Conservation (phyloP, 2,888 invertebrate species). For the Candidula unifasciata region DNA sequence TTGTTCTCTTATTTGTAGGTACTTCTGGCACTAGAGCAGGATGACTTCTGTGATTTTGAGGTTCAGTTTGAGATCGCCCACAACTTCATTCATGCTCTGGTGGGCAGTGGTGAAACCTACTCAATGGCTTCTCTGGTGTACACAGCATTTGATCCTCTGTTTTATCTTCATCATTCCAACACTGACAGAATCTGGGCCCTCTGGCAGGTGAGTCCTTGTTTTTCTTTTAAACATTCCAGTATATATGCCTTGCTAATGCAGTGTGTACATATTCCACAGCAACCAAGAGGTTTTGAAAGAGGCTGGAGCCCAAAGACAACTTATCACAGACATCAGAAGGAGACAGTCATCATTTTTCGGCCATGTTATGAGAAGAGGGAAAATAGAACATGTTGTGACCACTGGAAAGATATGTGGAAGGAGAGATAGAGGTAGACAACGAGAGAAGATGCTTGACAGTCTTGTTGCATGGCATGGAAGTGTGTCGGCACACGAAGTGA, state of each 20-base stretch:
- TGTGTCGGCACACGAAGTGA: too few species aligned
- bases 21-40: slow-evolving; percentile 56
- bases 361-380: too few species aligned
- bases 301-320: too few species aligned
- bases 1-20: slow-evolving; percentile 2
- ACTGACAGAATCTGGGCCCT: slow-evolving; percentile 59
- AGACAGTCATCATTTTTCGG: too few species aligned
- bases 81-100: slow-evolving; percentile 57
- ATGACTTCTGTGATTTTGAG: slow-evolving; percentile 58
- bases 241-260: background rate
- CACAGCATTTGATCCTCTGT: slow-evolving; percentile 22
- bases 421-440: too few species aligned
- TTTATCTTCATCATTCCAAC: slow-evolving; percentile 48
- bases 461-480: too few species aligned
- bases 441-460: too few species aligned
- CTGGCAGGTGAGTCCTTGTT: slow-evolving; percentile 51
- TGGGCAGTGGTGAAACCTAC: slow-evolving; percentile 54
- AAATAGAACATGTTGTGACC: too few species aligned
- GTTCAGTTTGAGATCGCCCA: slow-evolving; percentile 58
- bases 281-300: too few species aligned
- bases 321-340: too few species aligned
- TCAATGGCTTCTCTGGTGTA: slow-evolving; percentile 53
- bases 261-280: background rate
- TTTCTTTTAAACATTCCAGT: background rate
- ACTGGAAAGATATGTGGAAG: too few species aligned